Percentiles rank a stretch among this genome's conserved stretches.
phyloP scores from a whole-genome alignment of 1,140 invertebrate genomes.

The Drosophila truncata region DNA sequence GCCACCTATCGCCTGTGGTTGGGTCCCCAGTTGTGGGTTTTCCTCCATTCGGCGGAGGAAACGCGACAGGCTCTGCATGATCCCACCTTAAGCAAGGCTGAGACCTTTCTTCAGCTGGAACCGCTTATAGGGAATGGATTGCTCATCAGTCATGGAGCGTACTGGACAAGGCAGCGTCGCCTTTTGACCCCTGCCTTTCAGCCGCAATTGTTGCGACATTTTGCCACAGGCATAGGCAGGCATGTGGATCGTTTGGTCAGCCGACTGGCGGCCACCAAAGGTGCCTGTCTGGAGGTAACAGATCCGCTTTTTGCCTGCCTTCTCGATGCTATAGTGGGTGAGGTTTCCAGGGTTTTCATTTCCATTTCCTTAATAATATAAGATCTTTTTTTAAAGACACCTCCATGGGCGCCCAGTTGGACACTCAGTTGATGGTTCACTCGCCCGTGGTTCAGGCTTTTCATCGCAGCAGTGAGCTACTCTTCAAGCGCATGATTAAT shows the following conservation, averaged over 20 bases:
- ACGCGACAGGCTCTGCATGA: constrained; percentile 72
- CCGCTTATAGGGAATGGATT: constrained; percentile 75
- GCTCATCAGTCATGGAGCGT: constrained; percentile 68
- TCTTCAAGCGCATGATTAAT: constrained; percentile 83
- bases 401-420: constrained; percentile 73
- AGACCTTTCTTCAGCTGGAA: constrained; percentile 67
- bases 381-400: constrained; percentile 49
- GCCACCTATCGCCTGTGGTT: constrained; percentile 75
- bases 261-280: constrained; percentile 25
- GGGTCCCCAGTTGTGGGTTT: constrained; percentile 77
- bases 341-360: neutral
- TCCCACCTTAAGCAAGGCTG: constrained; percentile 57
- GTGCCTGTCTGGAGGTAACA: constrained; percentile 57
- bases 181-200: constrained; percentile 72
- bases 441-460: constrained; percentile 62
- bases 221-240: constrained; percentile 28
- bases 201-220: constrained; percentile 56
- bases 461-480: constrained; percentile 55
- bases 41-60: constrained; percentile 73
- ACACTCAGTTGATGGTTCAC: constrained; percentile 49
- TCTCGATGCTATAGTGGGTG: constrained; percentile 76
- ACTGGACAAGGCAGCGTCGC: constrained; percentile 69
- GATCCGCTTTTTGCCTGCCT: constrained; percentile 74
- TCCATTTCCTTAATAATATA: neutral
- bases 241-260: constrained; percentile 61